Base-by-base conservation (phyloP, 2,113 vertebrate species). In the Mixornis gularis region DNA sequence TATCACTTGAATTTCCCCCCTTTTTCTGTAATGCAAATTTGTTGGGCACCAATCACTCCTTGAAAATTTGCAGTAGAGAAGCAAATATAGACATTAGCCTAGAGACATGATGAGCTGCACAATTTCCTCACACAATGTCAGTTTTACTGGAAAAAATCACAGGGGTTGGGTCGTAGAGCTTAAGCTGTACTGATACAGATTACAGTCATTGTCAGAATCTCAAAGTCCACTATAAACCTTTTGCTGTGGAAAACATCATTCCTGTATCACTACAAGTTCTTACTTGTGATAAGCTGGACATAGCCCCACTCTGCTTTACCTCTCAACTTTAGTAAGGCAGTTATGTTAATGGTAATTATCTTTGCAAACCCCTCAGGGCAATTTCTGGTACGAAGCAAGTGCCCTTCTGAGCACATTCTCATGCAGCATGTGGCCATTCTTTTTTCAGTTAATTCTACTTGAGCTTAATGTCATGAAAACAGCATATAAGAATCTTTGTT, bases 271-370 rank as follows among this genome's bases (percentile, higher is more conserved):
- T 52, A 30, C 20, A 72, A 44, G 53, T 36, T 26, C 49, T 69
- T 81, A 30, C 0, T 1, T 51, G n/a, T 2, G 2, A 51, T 25
- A 51, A 60, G 25, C 8, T 21, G 21, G 15, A 55, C 25, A 8
- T 5, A 51, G 9, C 8, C 36, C n/a, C 78, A 46, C 29, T 65
- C 40, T 27, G 29, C 29, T 48, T 65, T 51, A 30, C 3, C 4
- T 32, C 20, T 43, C 12, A 4, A 36, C 32, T 69, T 73, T 22
- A 49, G 3, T 7, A 13, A 32, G 6, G 9, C 11, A 71, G 46
- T 53, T 34, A 71, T 29, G 17, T 17, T 59, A 41, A 63, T 0
- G 1, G 0, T 48, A 53, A 30, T 48, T 43, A 58, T 44, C 17
- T 68, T 46, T 38, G 34, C 13, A 91, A 59, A 41, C 10, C 3